Evolutionary conservation across 2,888 invertebrate genomes (phyloP).

Genomic region (Salpingus planirostris): DNA sequence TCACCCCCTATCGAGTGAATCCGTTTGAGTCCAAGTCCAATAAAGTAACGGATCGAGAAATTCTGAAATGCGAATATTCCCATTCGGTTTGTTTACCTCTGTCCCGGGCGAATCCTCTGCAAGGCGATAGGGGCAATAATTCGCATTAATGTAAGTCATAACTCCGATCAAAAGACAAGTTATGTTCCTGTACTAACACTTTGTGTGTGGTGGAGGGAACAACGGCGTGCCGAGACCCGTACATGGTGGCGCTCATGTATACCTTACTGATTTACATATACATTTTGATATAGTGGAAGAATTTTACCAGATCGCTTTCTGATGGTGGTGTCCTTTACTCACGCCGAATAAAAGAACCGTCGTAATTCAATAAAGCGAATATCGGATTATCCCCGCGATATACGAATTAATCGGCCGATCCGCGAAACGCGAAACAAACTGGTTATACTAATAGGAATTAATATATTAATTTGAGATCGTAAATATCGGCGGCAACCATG

Average conservation of each 20-base stretch:
- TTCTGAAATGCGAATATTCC: too few species aligned
- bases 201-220: constrained; percentile 32
- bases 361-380: too few species aligned
- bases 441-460: constrained; percentile 16
- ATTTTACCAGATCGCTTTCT: constrained; percentile 13
- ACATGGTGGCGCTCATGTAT: constrained; percentile 26
- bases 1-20: too few species aligned
- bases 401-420: too few species aligned
- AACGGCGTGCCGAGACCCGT: constrained; percentile 19
- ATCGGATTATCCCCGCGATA: too few species aligned
- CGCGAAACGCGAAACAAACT: too few species aligned
- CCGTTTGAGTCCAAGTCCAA: too few species aligned
- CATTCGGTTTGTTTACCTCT: too few species aligned
- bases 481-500: constrained; percentile 16
- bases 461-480: constrained; percentile 18
- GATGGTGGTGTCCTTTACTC: constrained; percentile 5
- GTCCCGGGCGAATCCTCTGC: too few species aligned
- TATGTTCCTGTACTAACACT: constrained; percentile 33
- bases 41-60: too few species aligned
- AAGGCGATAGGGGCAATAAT: constrained; percentile 36
- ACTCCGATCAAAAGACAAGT: constrained; percentile 31
- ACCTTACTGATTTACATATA: constrained; percentile 29
- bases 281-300: constrained; percentile 17
- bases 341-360: too few species aligned
- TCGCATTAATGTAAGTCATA: constrained; percentile 36